Evolutionary conservation across 92 coral and sea anemone species (phyloP).

Genomic region (Palythoa grandiflora): DNA sequence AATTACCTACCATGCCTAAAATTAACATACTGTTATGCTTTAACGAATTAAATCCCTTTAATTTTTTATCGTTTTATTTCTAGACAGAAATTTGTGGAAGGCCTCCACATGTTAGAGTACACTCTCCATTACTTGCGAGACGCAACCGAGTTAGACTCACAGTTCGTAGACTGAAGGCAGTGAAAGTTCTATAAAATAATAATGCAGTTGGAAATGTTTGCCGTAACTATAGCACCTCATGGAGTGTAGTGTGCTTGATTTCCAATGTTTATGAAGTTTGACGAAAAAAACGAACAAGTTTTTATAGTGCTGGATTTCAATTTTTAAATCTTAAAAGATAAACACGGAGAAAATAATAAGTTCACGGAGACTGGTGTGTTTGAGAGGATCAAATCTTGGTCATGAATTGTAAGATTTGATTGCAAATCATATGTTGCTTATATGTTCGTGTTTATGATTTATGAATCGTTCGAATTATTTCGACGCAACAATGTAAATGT

Average conservation of each 20-base stretch:
- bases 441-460: background rate
- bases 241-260: background rate
- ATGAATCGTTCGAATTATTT: no score
- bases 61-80: background rate
- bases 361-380: background rate
- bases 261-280: background rate
- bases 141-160: background rate
- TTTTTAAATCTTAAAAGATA: constrained; percentile 25
- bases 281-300: background rate
- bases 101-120: constrained; percentile 28
- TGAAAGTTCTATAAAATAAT: background rate
- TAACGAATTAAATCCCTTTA: background rate
- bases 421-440: background rate
- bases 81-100: background rate
- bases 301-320: no score
- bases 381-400: background rate
- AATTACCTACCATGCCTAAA: background rate
- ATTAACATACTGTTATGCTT: background rate
- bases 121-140: constrained; percentile 22
- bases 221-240: background rate
- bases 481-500: no score
- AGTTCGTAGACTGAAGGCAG: background rate
- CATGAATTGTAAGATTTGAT: constrained; percentile 24
- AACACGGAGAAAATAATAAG: constrained; percentile 15
- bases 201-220: background rate